Percentiles rank a stretch among this genome's conserved stretches.
Evolutionary conservation across 2,888 invertebrate genomes (phyloP).

Genomic region (Catocala fraxini): DNA sequence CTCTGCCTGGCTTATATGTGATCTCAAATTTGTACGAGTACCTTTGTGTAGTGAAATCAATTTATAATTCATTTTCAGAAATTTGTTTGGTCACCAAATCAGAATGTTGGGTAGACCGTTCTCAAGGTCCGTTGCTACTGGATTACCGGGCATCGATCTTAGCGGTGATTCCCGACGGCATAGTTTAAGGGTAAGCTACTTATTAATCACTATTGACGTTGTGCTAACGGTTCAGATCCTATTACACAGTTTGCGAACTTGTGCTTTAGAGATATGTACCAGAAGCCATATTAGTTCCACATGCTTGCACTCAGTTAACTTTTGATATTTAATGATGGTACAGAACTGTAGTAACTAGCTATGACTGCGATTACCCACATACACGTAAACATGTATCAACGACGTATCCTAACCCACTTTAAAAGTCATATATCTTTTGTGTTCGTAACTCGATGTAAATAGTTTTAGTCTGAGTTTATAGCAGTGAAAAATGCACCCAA

Average conservation of each 20-base stretch:
- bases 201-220: constrained; percentile 28
- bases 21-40: constrained; percentile 62
- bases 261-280: too few relatives aligned
- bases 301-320: too few relatives aligned
- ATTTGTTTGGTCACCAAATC: constrained; percentile 89
- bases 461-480: too few relatives aligned
- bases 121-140: constrained; percentile 89
- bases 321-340: too few relatives aligned
- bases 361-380: too few relatives aligned
- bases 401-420: too few relatives aligned
- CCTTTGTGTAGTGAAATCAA: constrained; percentile 69
- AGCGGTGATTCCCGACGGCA: constrained; percentile 86
- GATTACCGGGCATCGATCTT: constrained; percentile 84
- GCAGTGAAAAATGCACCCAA: too few relatives aligned
- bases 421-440: too few relatives aligned
- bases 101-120: constrained; percentile 90
- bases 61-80: constrained; percentile 81
- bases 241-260: neutral
- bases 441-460: too few relatives aligned
- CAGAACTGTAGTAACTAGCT: too few relatives aligned
- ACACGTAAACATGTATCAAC: too few relatives aligned
- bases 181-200: constrained; percentile 85
- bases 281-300: too few relatives aligned
- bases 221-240: constrained; percentile 5
- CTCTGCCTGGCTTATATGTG: constrained; percentile 77